phyloP scores from a whole-genome alignment of 2,113 vertebrate species.

The Rhombomys opimus region DNA sequence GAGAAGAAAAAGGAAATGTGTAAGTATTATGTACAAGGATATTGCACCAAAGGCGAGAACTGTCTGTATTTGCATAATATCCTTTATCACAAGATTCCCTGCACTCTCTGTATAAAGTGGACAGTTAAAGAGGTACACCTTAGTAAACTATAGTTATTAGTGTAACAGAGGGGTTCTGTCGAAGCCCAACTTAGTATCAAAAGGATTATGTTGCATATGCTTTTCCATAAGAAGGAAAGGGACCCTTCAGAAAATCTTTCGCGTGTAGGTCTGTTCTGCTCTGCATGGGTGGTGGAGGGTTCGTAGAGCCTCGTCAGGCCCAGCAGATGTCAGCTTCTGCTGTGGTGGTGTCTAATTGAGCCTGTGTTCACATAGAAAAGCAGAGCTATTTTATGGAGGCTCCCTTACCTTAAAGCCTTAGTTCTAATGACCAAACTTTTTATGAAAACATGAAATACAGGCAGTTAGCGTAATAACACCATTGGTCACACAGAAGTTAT shows the following conservation, averaged over 20 bases:
- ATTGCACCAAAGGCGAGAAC: constrained; percentile 78
- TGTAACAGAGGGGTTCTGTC: background rate
- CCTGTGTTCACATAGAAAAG: background rate
- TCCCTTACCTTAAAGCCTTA: constrained; percentile 15
- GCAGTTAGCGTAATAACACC: background rate
- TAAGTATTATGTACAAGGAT: constrained; percentile 81
- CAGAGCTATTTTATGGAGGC: background rate
- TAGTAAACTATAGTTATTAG: constrained; percentile 8
- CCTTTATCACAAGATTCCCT: constrained; percentile 62
- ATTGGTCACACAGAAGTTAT: background rate
- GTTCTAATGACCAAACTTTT: background rate
- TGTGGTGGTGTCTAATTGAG: background rate
- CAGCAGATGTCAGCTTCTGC: constrained; percentile 38
- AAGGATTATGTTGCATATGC: background rate
- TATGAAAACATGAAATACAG: background rate
- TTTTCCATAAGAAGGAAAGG: background rate
- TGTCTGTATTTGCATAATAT: constrained; percentile 80
- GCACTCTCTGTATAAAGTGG: background rate
- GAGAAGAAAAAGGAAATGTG: constrained; percentile 80
- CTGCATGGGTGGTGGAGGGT: background rate
- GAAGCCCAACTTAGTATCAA: background rate
- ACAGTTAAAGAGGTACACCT: constrained; percentile 41
- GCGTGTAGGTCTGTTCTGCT: background rate
- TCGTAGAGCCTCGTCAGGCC: background rate
- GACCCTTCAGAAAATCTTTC: background rate